phyloP scores from a whole-genome alignment of 2,797 vertebrate genomes.

The Etheostoma nigrum region DNA sequence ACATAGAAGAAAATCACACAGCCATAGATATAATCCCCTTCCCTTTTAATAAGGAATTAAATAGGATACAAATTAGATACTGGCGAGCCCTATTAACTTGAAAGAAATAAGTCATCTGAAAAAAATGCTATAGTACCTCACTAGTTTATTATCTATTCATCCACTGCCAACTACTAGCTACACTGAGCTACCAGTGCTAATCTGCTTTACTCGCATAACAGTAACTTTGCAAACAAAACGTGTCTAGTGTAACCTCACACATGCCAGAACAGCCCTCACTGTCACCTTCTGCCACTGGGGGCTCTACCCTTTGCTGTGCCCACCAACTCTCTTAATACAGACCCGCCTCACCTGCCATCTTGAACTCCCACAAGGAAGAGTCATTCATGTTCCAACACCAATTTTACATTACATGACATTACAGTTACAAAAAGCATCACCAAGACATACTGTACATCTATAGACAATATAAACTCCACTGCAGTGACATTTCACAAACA shows the following conservation, averaged over 20 bases:
- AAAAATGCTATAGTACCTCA: neutral
- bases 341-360: slow-evolving; percentile 32
- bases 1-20: too few species aligned
- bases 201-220: neutral
- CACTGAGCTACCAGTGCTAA: neutral
- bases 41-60: neutral
- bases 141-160: neutral
- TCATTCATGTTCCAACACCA: slow-evolving; percentile 10
- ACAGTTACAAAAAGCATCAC: neutral
- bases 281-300: slow-evolving; percentile 13
- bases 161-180: neutral
- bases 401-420: neutral
- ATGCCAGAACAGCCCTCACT: neutral
- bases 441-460: neutral
- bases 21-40: too few species aligned
- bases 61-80: neutral
- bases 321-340: slow-evolving; percentile 20
- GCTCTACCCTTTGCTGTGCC: slow-evolving; percentile 35
- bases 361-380: slow-evolving; percentile 27
- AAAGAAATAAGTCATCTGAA: neutral
- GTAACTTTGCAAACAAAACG: neutral
- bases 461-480: neutral
- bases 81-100: neutral
- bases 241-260: neutral
- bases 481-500: neutral